Percentiles rank a stretch among this genome's conserved stretches.
phyloP scores from a whole-genome alignment of 2,113 vertebrate genomes.

The Greenwoodochromis staneri region DNA sequence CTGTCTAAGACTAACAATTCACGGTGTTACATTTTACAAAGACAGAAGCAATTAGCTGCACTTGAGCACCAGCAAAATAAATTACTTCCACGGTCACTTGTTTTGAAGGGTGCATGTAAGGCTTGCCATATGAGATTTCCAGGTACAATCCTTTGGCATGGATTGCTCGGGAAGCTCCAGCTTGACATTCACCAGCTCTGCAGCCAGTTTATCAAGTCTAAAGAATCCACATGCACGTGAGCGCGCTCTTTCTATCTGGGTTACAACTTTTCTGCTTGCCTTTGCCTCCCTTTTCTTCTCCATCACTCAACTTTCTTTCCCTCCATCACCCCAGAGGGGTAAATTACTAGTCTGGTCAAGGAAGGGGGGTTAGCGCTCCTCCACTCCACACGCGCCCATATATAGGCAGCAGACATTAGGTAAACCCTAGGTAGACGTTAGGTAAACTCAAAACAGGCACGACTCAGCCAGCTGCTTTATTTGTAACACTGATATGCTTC shows the following conservation, averaged over 20 bases:
- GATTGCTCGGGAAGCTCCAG: neutral
- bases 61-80: neutral
- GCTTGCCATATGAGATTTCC: neutral
- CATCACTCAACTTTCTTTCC: neutral
- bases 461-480: slow-evolving; percentile 59
- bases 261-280: neutral
- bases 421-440: slow-evolving; percentile 76
- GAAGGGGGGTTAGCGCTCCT: slow-evolving; percentile 14
- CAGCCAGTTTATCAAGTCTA: slow-evolving; percentile 6
- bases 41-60: neutral
- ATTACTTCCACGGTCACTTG: neutral
- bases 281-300: neutral
- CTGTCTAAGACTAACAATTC: neutral
- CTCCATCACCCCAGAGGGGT: slow-evolving; percentile 27
- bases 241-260: neutral
- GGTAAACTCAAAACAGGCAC: slow-evolving; percentile 67
- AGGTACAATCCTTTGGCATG: slow-evolving; percentile 1
- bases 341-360: slow-evolving; percentile 13
- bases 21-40: neutral
- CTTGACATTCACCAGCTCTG: slow-evolving; percentile 24
- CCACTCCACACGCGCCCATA: slow-evolving; percentile 50
- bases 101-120: neutral
- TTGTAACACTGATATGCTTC: slow-evolving; percentile 58
- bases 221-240: neutral
- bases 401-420: slow-evolving; percentile 76